Conservation (phyloP, 53 echinoderm and acorn worm genomes). For the Glandiceps talaboti region DNA sequence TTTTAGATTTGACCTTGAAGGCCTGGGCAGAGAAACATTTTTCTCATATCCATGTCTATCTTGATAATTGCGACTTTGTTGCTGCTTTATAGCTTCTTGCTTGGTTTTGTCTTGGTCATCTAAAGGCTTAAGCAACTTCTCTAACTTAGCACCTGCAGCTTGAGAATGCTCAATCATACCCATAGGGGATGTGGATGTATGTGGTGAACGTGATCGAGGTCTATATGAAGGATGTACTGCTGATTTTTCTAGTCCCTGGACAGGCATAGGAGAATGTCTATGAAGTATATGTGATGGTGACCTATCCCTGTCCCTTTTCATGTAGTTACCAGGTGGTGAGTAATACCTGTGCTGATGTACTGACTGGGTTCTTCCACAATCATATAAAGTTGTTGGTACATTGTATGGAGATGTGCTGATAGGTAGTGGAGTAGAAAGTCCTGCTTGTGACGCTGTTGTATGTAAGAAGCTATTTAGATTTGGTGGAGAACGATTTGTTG, state of each 20-base stretch:
- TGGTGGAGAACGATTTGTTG: neutral
- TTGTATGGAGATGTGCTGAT: neutral
- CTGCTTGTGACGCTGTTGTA: neutral
- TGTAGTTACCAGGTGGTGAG: too few species aligned
- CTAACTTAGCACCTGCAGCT: constrained; percentile 27
- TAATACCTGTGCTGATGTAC: neutral
- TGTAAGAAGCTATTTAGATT: neutral
- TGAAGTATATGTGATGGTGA: neutral
- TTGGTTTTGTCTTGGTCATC: constrained; percentile 17
- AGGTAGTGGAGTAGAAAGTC: neutral
- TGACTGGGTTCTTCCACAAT: neutral
- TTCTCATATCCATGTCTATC: neutral
- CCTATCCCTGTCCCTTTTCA: neutral
- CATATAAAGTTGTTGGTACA: neutral
- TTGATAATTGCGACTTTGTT: neutral
- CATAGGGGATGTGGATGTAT: constrained; percentile 17
- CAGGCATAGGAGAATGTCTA: neutral
- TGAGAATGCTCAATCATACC: constrained; percentile 26
- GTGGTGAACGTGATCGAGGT: neutral
- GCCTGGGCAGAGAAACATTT: neutral
- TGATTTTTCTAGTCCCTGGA: neutral
- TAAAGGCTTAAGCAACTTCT: constrained; percentile 31
- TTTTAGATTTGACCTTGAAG: neutral
- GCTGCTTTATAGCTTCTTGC: neutral
- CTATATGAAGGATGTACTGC: neutral